phyloP scores from a whole-genome alignment of 1,140 invertebrate species.

The Drosophila nigromelanica region DNA sequence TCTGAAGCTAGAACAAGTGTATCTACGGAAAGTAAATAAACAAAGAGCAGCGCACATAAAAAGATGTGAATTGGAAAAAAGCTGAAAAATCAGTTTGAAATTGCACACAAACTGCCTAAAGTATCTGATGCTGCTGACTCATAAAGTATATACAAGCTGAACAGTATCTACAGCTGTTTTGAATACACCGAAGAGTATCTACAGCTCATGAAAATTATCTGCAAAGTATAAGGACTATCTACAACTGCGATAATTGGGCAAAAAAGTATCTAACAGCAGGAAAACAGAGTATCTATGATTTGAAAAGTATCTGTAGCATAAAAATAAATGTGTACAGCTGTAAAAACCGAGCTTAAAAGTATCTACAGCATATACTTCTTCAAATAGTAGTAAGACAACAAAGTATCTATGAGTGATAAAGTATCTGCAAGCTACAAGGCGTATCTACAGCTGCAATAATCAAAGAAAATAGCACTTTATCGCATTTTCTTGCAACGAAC shows the following conservation, averaged over 20 bases:
- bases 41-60: too few relatives aligned
- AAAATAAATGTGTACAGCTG: background rate
- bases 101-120: too few relatives aligned
- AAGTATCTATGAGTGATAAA: slow-evolving; percentile 7
- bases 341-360: background rate
- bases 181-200: too few relatives aligned
- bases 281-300: background rate
- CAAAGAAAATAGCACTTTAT: background rate
- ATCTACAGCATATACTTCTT: background rate
- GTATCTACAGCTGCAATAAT: background rate
- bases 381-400: too few relatives aligned
- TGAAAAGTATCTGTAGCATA: background rate
- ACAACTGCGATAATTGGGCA: background rate
- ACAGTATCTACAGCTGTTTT: too few relatives aligned
- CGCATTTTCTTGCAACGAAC: background rate
- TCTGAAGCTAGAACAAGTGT: too few relatives aligned
- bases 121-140: background rate
- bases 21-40: too few relatives aligned
- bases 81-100: too few relatives aligned
- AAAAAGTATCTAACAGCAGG: background rate
- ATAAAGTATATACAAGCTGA: too few relatives aligned
- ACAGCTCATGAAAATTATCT: slow-evolving; percentile 5
- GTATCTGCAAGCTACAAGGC: slow-evolving; percentile 10
- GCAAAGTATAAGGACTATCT: background rate
- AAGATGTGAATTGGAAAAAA: too few relatives aligned